Evolutionary conservation across 1,140 invertebrate genomes (phyloP), one percentile per base, ranked within the genome.

Genomic region (Brachionus rubens): DNA sequence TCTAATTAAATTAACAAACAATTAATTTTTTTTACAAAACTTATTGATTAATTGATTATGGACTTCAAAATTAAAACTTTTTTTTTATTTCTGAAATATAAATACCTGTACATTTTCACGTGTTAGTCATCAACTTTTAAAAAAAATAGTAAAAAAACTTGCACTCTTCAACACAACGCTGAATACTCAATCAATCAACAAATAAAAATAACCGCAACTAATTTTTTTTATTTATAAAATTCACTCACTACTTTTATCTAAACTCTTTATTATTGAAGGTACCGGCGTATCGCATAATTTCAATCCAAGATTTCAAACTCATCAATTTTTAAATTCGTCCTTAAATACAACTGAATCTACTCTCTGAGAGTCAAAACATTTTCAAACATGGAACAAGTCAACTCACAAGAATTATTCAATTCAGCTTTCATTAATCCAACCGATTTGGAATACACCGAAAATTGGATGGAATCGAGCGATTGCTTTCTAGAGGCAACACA

Each of bases 241-340:
- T 24, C 4, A 6, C 24, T 65, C 14, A 7, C 14, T 46, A 14
- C 3, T 46, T 46, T 5, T 14, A 46, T 46, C 33, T 59, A 16
- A 65, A 43, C 19, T 65, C 24, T 10, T 1, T n/a, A n/a, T n/a
- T n/a, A n/a, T n/a, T n/a, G n/a, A n/a, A n/a, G n/a, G n/a, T n/a
- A n/a, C n/a, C n/a, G n/a, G n/a, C n/a, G n/a, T n/a, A n/a, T n/a
- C n/a, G n/a, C n/a, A n/a, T n/a, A n/a, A n/a, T n/a, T n/a, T n/a
- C n/a, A n/a, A n/a, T n/a, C n/a, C n/a, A 10, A 19, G 59, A 65
- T 24, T 65, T 65, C 59, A 26, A 65, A 65, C 59, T 65, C 59
- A 65, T 65, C 40, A 65, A 65, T 46, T 46, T 7, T 10, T 46
- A n/a, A 40, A 40, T 40, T 40, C 12, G 4, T 40, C 12, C 36